phyloP scores from a whole-genome alignment of 1,140 invertebrate species.

The Bombus sibiricus region DNA sequence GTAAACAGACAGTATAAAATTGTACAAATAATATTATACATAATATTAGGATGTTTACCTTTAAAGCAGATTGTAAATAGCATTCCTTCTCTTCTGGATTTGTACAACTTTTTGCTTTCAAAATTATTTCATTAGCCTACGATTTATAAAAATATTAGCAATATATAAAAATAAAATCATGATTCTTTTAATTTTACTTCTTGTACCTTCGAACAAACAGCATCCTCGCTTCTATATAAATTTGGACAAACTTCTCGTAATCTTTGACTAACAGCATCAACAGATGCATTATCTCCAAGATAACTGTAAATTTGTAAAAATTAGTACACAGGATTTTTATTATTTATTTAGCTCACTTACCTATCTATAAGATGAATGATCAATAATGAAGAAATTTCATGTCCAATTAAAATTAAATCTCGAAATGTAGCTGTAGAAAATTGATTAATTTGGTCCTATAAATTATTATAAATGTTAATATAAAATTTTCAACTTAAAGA shows the following conservation, averaged over 20 bases:
- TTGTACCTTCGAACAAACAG: constrained; percentile 93
- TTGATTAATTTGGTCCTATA: constrained; percentile 85
- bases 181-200: constrained; percentile 8
- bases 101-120: constrained; percentile 88
- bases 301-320: constrained; percentile 84
- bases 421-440: constrained; percentile 87
- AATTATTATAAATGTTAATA: constrained; percentile 37
- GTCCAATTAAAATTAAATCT: constrained; percentile 92
- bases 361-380: constrained; percentile 90
- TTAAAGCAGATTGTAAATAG: constrained; percentile 90
- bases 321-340: constrained; percentile 7
- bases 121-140: constrained; percentile 93
- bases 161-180: constrained; percentile 20
- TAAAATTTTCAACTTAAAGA: not conserved
- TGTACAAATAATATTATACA: constrained; percentile 14
- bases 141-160: not conserved
- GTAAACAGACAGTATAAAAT: not conserved
- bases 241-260: constrained; percentile 96
- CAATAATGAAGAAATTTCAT: constrained; percentile 90
- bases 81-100: constrained; percentile 89
- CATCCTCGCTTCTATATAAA: constrained; percentile 97
- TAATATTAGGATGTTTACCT: constrained; percentile 60
- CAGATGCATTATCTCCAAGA: constrained; percentile 96
- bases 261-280: constrained; percentile 94
- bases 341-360: constrained; percentile 61